A percentile compares a stretch with the other conserved stretches of the same genome.
phyloP scores from a whole-genome alignment of 2,797 vertebrate species.

The Knipowitschia caucasica region DNA sequence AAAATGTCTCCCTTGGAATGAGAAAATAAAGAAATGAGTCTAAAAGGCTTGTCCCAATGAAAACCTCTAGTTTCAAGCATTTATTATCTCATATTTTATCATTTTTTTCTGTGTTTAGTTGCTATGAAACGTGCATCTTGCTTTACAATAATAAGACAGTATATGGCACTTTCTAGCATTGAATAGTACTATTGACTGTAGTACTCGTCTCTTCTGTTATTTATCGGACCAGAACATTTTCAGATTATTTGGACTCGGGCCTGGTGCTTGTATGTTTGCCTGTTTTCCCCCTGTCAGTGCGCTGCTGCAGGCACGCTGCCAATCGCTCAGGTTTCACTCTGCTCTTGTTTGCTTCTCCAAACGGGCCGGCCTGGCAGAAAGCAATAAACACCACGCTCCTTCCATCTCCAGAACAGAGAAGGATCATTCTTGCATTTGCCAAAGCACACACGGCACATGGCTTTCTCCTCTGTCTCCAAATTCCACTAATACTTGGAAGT shows the following conservation, averaged over 20 bases:
- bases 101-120: too few species aligned
- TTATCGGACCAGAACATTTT: slow-evolving; percentile 48
- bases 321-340: slow-evolving; percentile 69
- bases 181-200: slow-evolving; percentile 5
- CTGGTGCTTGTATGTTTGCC: slow-evolving; percentile 57
- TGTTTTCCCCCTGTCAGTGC: slow-evolving; percentile 51
- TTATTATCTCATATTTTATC: too few species aligned
- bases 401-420: slow-evolving; percentile 35
- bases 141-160: too few species aligned
- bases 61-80: too few species aligned
- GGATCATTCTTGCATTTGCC: slow-evolving; percentile 39
- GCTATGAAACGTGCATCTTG: too few species aligned
- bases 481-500: slow-evolving; percentile 60
- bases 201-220: slow-evolving; percentile 19
- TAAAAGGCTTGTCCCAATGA: too few species aligned
- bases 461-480: slow-evolving; percentile 41
- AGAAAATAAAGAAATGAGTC: too few species aligned
- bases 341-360: slow-evolving; percentile 68
- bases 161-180: too few species aligned
- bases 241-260: slow-evolving; percentile 54
- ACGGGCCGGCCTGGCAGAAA: slow-evolving; percentile 70
- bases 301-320: slow-evolving; percentile 56
- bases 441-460: slow-evolving; percentile 42
- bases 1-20: too few species aligned
- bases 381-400: slow-evolving; percentile 72